Evolutionary conservation across 2,888 invertebrate genomes (phyloP), one percentile per base, ranked within the genome.

Genomic region (Leptopilina syphax): DNA sequence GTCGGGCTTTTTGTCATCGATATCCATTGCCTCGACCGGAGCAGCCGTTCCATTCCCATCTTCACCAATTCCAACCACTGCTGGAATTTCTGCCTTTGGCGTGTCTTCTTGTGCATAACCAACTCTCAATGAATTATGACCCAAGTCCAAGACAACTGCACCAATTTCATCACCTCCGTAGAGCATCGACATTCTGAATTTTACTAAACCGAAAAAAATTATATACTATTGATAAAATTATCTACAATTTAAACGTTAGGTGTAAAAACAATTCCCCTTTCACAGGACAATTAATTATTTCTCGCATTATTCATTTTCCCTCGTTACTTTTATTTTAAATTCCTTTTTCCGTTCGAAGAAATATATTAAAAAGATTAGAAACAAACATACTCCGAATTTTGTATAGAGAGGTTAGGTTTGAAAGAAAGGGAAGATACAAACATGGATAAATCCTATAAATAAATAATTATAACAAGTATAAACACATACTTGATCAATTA

Each of bases 131-230:
- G 97, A 97, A 92, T 97, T 96, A 86, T 97, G 97, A 0, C 98
- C 99, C 9, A 98, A 96, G 92, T 99, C 99, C 90, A 99, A 98
- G 54, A 99, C 99, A 84, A 99, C 92, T 0, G 99, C 99, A 10
- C 99, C 99, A 84, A 99, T 99, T 92, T 99, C 99, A 93, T 99
- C 99, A 50, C 97, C 97, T n/a, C 97, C 97, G 86, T 97, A 97
- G 79, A 97, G 90, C 96, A 97, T 97, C 34, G 84, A 83, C 84
- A 84, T 84, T 67, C 70, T 80, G 47, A 73, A 10, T 73, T 7
- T 34, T 34, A 34, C 34, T 34, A 4, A 34, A 24, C 34, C 27
- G 54, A 54, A 57, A 73, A 57, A 57, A 50, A 54, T 73, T 57
- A 47, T 47, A 7, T 47, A 47, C 47, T 47, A 4, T 9, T 47